A percentile compares a stretch with the other conserved stretches of the same genome.
phyloP scores from a whole-genome alignment of 2,888 invertebrate genomes.

The Scrobipalpa costella region DNA sequence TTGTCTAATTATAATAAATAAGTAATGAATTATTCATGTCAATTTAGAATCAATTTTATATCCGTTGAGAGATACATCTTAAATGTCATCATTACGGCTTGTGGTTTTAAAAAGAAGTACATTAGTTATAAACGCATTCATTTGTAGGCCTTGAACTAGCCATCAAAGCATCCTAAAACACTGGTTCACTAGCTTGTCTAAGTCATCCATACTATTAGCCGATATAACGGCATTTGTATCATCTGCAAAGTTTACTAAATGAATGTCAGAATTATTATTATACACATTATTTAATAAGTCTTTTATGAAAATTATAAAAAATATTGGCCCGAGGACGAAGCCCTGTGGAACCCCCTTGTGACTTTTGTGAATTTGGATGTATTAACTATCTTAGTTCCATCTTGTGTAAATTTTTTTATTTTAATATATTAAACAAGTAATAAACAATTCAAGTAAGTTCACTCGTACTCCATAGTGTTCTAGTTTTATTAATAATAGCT shows the following conservation, averaged over 20 bases:
- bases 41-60: no score
- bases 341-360: not conserved
- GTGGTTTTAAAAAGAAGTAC: no score
- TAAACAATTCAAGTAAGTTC: not conserved
- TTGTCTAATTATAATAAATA: no score
- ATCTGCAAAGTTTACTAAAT: not conserved
- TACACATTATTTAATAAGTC: not conserved
- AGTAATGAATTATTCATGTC: no score
- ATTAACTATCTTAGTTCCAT: not conserved
- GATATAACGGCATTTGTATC: not conserved
- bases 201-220: not conserved
- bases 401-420: not conserved
- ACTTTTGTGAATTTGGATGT: not conserved
- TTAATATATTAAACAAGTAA: not conserved
- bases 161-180: no score
- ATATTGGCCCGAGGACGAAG: not conserved
- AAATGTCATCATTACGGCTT: no score
- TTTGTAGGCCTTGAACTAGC: no score
- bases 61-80: no score
- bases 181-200: not conserved
- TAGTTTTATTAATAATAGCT: not conserved
- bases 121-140: no score
- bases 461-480: not conserved
- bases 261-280: not conserved
- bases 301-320: not conserved